These are phyloP conservation scores for Microchirus variegatus DNA, from an alignment of 2,797 vertebrate species.

Conservation along the genomic window DNA sequence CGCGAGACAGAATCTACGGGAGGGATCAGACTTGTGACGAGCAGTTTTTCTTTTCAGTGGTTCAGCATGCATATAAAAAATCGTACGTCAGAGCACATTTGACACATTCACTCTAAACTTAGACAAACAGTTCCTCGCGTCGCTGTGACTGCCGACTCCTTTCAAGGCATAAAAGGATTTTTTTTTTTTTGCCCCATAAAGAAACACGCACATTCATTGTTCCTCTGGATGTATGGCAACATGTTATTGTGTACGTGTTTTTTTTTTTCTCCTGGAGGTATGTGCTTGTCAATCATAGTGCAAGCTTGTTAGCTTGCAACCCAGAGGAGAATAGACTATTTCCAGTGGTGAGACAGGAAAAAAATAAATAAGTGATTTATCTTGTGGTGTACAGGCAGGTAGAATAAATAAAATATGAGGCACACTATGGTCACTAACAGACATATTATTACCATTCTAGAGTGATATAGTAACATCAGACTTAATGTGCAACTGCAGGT, in stretches of 20 bases:
- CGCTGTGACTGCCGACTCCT: conserved; percentile 31
- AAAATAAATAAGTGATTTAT: conserved; percentile 25
- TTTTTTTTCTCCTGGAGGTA: conserved; percentile 1
- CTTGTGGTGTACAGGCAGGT: not conserved
- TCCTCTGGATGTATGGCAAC: not conserved
- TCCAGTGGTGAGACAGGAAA: conserved; percentile 5
- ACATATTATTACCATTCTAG: conserved; percentile 10
- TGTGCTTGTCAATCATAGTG: conserved; percentile 19
- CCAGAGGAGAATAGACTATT: not conserved
- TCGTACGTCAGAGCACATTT: conserved; percentile 18
- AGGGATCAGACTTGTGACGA: conserved; percentile 8
- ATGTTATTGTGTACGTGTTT: not conserved
- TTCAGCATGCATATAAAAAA: conserved; percentile 5
- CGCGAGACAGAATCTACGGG: not conserved
- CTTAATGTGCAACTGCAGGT: conserved; percentile 39
- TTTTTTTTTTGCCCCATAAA: not conserved
- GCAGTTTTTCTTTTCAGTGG: not conserved
- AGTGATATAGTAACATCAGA: conserved; percentile 16
- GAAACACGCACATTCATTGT: conserved; percentile 18
- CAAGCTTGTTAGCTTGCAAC: conserved; percentile 25
- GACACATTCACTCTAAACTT: conserved; percentile 43
- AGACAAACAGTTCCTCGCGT: conserved; percentile 1
- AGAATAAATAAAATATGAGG: conserved; percentile 26
- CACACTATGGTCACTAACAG: conserved; percentile 9
- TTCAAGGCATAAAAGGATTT: conserved; percentile 5